Base-by-base conservation (phyloP, 2,113 vertebrate genomes). In the Ibidorhyncha struthersii region DNA sequence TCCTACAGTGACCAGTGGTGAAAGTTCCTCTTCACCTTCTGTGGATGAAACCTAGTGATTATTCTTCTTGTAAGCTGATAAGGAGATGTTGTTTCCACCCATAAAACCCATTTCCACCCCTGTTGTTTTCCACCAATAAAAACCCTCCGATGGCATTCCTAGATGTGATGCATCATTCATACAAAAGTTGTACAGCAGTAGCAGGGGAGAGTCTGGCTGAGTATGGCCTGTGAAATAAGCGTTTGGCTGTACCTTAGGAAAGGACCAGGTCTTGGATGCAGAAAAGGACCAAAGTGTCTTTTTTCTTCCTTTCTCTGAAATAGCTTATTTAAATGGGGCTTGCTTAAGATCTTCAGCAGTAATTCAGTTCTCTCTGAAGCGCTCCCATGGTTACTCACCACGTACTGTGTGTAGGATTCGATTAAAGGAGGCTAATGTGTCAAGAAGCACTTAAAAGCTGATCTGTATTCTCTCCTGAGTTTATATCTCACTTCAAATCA, bases 381-480 rank as follows among this genome's bases (percentile, higher is more conserved):
- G 34, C 56, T 93, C 52, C 38, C 26, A 30, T 19, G 52, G 67
- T 89, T 93, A 59, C 52, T 91, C 9, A 14, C 58, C 72, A 25
- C 8, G 12, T 67, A 16, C 50, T 40, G 38, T 49, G 20, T 79
- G 34, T 43, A 89, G 61, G 55, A 36, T 82, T 91, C 7, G 6
- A 62, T 61, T 69, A 45, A 84, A 80, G 56, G 91, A 85, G 77
- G 19, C 19, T 82, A 63, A 49, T 1, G 1, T 58, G 30, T 56
- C 73, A 87, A 82, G 77, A 72, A 80, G 19, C 9, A 32, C 40
- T 90, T 84, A 77, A 62, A 90, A 50, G 20, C 30, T 81, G 63
- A 87, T 85, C 63, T 91, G 12, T 65, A 25, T 91, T 94, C 40
- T 67, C 70, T 65, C 15, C 63, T 79, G 72, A 78, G n/a, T 16